Evolutionary conservation across 1,140 invertebrate species (phyloP), one percentile per base, ranked within the genome.

Genomic region (Lasaia peninsularis): DNA sequence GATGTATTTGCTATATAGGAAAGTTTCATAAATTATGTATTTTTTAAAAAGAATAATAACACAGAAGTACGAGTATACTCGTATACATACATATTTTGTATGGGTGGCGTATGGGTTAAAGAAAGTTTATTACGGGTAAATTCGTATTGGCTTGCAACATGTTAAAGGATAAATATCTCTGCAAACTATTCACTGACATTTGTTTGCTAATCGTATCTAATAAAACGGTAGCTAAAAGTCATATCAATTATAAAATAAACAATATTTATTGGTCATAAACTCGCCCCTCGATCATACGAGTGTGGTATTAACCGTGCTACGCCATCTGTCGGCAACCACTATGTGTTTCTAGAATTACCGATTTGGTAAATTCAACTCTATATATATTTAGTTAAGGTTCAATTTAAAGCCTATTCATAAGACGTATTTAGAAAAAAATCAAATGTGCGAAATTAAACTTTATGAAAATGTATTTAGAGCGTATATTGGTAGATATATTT

Each of bases 211-310:
- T 37, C n/a, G 14, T 37, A 37, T 37, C 12, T 8, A n/a, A 14
- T 37, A 37, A 37, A 37, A 37, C 35, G 35, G 35, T 37, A 37
- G 35, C 35, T 58, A 62, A 56, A 63, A 72, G 62, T 66, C 62
- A 54, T 63, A 72, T 73, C 70, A 67, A 73, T 71, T 69, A 65
- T 58, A 71, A 73, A 73, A 78, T 69, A 78, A 83, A 78, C 74
- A 75, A 72, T 63, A 74, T 72, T 77, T 72, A 71, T 77, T 67
- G 67, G 65, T 75, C 70, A 76, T 80, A 78, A 78, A 80, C 68
- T 60, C 62, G 60, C 62, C 63, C 73, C 66, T 24, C 28, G 24
- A 75, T 75, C 65, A 71, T 74, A 72, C 63, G 53, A 68, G 65
- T 74, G 60, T 52, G 66, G 75, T 78, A 77, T 81, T 77, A 83